These are phyloP conservation scores for Oegoconia quadripuncta DNA, from an alignment of 2,888 invertebrate genomes.

Conservation along the genomic window DNA sequence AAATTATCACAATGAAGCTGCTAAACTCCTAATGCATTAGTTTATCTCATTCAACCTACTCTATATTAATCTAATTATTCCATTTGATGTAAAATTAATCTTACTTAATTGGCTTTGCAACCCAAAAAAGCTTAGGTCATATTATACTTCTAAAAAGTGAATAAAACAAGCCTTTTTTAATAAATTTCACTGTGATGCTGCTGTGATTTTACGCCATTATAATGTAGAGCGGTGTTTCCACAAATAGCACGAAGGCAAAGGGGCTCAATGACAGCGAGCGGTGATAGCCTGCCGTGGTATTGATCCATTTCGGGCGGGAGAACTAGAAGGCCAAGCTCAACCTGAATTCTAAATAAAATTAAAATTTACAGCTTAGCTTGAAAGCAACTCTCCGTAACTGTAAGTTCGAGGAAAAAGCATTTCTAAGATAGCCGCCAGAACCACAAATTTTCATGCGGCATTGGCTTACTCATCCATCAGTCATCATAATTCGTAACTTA, in stretches of 20 bases:
- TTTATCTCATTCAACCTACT: no score
- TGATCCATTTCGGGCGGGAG: conserved; percentile 27
- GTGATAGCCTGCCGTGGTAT: conserved; percentile 31
- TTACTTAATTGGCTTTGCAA: no score
- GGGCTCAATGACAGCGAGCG: conserved; percentile 9
- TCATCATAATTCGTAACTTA: neutral
- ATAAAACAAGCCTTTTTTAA: no score
- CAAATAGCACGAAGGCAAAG: conserved; percentile 10
- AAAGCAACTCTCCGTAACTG: neutral
- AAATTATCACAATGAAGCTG: no score
- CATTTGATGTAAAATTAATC: no score
- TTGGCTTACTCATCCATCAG: conserved; percentile 6
- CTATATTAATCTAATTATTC: no score
- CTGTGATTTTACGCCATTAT: neutral
- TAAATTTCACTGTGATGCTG: no score
- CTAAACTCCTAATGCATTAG: no score
- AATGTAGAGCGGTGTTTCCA: conserved; percentile 1
- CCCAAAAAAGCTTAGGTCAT: no score
- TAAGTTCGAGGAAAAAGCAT: neutral
- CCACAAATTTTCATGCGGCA: neutral
- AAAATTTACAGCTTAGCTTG: neutral
- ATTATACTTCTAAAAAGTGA: no score
- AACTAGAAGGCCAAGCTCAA: conserved; percentile 25
- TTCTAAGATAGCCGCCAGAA: neutral
- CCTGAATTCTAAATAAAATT: conserved; percentile 6